Evolutionary conservation across 1,140 invertebrate genomes (phyloP), one percentile per base, ranked within the genome.

Genomic region (Drosophila lacteicornis): DNA sequence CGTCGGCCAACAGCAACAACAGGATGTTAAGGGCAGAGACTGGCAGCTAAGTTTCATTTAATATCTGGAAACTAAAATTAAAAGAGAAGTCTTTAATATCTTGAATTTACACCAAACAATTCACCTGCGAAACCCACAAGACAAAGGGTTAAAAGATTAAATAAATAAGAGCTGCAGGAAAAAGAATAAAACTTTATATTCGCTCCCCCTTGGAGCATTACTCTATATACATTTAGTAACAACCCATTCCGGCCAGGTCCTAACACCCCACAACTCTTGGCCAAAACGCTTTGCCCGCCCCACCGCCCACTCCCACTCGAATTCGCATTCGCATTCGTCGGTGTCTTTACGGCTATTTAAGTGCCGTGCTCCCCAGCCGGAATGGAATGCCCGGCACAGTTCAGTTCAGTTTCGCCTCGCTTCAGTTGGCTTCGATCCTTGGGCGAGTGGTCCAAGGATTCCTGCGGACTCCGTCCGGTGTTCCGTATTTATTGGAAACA

Each of bases 401-500:
- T 51, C 66, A 13, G 60, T 15, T 40, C 33, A 15, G 17, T 33
- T 49, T 33, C 53, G 30, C 0, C 11, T 40, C 38, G 30, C 2
- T 40, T 40, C 38, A 40, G 38, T 40, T 40, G 12, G 12, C 12
- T 42, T 42, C 40, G 13, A 13, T 47, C 45, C 45, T 4, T 6
- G 13, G 25, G 33, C 17, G 27, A 53, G 51, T 60, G 69, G 53
- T 71, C 67, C 19, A 38, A 59, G 69, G 62, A 71, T 71, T 70
- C 50, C 36, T 33, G 17, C 19, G 40, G 40, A n/a, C 58, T 15
- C 43, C 22, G 30, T 38, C 45, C 46, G 63, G 27, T 71, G 46
- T 56, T 60, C n/a, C 46, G 69, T 85, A 88, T 88, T 88, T 88
- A 88, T 88, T 88, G 81, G 73, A 90, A 90, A 79, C 61, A 85